These are phyloP conservation scores for Cryptophagus acutangulus DNA, from an alignment of 2,888 invertebrate genomes.

Conservation along the genomic window DNA sequence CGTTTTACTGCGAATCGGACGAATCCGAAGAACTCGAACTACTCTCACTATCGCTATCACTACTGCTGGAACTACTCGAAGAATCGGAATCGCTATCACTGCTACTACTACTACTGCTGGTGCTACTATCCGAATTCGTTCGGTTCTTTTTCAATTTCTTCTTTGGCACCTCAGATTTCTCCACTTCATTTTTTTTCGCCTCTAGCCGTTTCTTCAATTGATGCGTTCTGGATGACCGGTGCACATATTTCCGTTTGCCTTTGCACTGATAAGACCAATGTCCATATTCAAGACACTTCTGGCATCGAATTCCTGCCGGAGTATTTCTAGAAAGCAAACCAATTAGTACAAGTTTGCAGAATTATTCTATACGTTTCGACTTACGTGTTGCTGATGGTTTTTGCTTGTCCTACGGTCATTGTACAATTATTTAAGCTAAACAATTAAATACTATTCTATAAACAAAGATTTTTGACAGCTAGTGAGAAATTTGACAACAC, in stretches of 20 bases:
- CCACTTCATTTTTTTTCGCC: conserved; percentile 34
- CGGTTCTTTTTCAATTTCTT: conserved; percentile 21
- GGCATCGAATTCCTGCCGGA: conserved; percentile 72
- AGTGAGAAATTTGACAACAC: too few relatives aligned
- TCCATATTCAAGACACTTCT: conserved; percentile 87
- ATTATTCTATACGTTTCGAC: too few relatives aligned
- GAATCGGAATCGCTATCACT: conserved; percentile 19
- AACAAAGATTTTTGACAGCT: too few relatives aligned
- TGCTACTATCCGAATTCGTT: conserved; percentile 18
- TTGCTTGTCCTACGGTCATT: too few relatives aligned
- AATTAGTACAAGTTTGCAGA: too few relatives aligned
- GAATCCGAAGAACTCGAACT: too few relatives aligned
- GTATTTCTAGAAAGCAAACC: too few relatives aligned
- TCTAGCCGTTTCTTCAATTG: conserved; percentile 65
- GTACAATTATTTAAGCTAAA: too few relatives aligned
- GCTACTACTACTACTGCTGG: conserved; percentile 19
- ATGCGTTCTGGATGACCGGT: conserved; percentile 78
- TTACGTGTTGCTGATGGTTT: too few relatives aligned
- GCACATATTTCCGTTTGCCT: conserved; percentile 81
- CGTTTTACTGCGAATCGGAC: too few relatives aligned
- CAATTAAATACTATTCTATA: too few relatives aligned
- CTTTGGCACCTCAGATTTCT: conserved; percentile 21
- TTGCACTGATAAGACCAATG: conserved; percentile 95
- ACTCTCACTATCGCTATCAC: conserved; percentile 18
- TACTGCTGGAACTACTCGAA: conserved; percentile 18